Evolutionary conservation across 2,113 vertebrate genomes (phyloP).

Genomic region (Arothron firmamentum): DNA sequence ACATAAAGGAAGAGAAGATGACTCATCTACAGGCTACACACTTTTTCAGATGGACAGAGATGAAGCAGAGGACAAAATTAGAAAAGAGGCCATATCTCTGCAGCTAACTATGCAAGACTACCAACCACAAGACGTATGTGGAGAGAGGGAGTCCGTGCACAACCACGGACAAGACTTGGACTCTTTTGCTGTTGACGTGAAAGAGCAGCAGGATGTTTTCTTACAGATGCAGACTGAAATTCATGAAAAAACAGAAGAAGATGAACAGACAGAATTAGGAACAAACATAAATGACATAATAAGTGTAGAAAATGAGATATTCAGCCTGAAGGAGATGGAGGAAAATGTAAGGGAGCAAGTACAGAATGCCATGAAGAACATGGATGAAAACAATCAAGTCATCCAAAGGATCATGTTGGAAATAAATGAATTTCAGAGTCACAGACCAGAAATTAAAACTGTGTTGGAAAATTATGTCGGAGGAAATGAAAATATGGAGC

Average conservation of each 20-base stretch:
- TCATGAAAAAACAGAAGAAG: slow-evolving; percentile 11
- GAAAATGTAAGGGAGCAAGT: slow-evolving; percentile 41
- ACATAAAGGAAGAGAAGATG: not conserved
- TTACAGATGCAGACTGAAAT: slow-evolving; percentile 7
- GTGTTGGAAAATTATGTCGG: slow-evolving; percentile 2
- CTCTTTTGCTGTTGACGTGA: not conserved
- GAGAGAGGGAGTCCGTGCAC: not conserved
- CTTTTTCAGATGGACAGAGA: not conserved
- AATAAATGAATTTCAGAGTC: slow-evolving; percentile 32
- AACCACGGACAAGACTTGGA: not conserved
- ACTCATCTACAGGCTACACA: not conserved
- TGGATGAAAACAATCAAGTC: slow-evolving; percentile 32
- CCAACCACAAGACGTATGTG: slow-evolving; percentile 11
- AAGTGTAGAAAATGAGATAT: slow-evolving; percentile 33
- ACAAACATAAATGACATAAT: slow-evolving; percentile 12
- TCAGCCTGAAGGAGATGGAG: slow-evolving; percentile 26
- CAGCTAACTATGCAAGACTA: not conserved
- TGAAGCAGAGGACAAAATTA: not conserved
- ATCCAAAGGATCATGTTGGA: slow-evolving; percentile 42
- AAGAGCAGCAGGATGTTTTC: slow-evolving; percentile 9
- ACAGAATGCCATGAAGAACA: slow-evolving; percentile 15
- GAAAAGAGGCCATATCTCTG: not conserved
- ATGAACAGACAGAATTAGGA: slow-evolving; percentile 8
- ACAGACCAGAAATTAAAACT: slow-evolving; percentile 12
- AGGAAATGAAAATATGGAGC: slow-evolving; percentile 8